Base-by-base conservation (phyloP, 2,797 vertebrate species). In the Acanthiza pusilla region DNA sequence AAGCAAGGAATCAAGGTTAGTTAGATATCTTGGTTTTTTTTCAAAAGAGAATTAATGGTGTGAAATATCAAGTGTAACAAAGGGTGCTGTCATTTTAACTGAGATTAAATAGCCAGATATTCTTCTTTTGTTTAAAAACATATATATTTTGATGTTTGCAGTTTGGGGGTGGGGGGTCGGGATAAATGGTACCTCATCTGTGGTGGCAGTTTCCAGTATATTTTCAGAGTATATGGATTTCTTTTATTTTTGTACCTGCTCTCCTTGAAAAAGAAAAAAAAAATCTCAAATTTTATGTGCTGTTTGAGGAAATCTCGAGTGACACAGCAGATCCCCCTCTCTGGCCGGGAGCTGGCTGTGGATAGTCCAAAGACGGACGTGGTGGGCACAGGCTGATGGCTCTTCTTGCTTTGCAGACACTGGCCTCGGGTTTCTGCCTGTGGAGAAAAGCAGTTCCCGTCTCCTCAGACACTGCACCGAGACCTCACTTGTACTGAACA, bases 231-330 rank as follows among this genome's bases (percentile, higher is more conserved):
- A 97, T 92, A 96, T 96, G 95, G 96, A 88, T 94, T 92, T 97
- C 96, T 97, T 97, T 97, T 96, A 97, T 97, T 98, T 97, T 97
- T 95, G 93, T 97, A 96, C 94, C 95, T 96, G 90, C 96, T 97
- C 93, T 94, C 94, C 96, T 97, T 97, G 93, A 88, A 96, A 91
- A 95, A 91, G 50, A 63, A 62, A 77, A 92, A 61, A 95, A 94
- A 58, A 92, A 58, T 91, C 91, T 93, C 90, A 70, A 91, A 93
- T 75, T 88, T 94, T 94, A 89, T 92, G 93, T 96, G 91, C 90
- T 96, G 96, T 96, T 87, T 88, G 61, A 96, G 85, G 92, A 96
- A 94, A 87, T 62, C 65, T 81, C 67, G 68, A 93, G 94, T 85
- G 84, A 85, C 65, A 48, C 82, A 54, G 76, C 93, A 85, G 79